Conservation (phyloP, 2,888 invertebrate species). For the Drosophila prostipennis region DNA sequence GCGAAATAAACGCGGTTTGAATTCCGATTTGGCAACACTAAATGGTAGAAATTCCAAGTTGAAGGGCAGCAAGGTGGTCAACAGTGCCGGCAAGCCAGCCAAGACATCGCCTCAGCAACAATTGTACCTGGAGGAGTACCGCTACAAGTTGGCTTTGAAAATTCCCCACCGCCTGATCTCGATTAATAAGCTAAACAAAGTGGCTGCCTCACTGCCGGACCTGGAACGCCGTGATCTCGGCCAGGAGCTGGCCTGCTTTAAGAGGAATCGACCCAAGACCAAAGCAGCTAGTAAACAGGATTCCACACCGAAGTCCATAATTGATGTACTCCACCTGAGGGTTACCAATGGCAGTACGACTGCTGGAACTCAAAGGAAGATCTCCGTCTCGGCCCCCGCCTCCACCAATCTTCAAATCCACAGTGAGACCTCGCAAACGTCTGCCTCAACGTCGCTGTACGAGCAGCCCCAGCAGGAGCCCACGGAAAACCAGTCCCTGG, state of each 20-base stretch:
- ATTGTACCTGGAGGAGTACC: slow-evolving; percentile 88
- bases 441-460: slow-evolving; percentile 75
- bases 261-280: slow-evolving; percentile 34
- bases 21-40: slow-evolving; percentile 57
- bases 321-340: slow-evolving; percentile 83
- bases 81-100: slow-evolving; percentile 60
- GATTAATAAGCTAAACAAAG: slow-evolving; percentile 89
- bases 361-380: slow-evolving; percentile 2
- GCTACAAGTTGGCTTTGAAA: slow-evolving; percentile 91
- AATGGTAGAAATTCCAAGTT: slow-evolving; percentile 71
- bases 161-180: slow-evolving; percentile 93
- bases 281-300: slow-evolving; percentile 44
- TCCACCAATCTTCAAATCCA: slow-evolving; percentile 59
- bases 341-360: slow-evolving; percentile 66
- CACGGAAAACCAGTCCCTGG: slow-evolving; percentile 43
- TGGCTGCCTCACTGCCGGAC: slow-evolving; percentile 89
- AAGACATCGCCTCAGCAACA: slow-evolving; percentile 64
- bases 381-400: slow-evolving; percentile 33
- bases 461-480: slow-evolving; percentile 66
- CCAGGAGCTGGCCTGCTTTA: slow-evolving; percentile 57
- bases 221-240: slow-evolving; percentile 86
- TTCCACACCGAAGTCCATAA: slow-evolving; percentile 80
- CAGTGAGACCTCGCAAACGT: slow-evolving; percentile 77
- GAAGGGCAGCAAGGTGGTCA: slow-evolving; percentile 18
- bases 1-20: slow-evolving; percentile 62